Evolutionary conservation across 2,113 vertebrate genomes (phyloP).

Genomic region (Porphyrio hochstetteri): DNA sequence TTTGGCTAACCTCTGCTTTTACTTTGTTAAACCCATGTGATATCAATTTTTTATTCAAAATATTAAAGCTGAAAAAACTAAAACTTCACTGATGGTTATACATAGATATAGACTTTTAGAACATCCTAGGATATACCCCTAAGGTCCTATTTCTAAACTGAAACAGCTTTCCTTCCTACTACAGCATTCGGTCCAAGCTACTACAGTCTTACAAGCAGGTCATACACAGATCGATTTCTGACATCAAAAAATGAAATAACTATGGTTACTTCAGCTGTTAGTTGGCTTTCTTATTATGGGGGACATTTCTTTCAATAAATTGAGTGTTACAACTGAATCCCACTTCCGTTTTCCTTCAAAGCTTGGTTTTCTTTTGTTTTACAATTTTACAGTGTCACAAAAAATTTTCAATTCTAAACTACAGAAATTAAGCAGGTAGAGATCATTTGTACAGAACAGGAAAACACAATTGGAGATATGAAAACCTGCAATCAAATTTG

Average conservation of each 20-base stretch:
- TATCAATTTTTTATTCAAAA: background rate
- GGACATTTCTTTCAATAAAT: background rate
- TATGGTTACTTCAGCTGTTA: background rate
- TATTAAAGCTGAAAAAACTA: background rate
- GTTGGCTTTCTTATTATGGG: background rate
- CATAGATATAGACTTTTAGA: background rate
- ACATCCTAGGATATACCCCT: fast-evolving
- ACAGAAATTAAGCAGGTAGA: background rate
- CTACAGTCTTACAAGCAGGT: background rate
- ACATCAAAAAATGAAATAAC: background rate
- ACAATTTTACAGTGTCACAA: background rate
- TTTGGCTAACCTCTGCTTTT: background rate
- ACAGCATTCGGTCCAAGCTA: background rate
- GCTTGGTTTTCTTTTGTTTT: background rate
- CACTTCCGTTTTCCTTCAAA: background rate
- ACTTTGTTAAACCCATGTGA: background rate
- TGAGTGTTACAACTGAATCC: background rate
- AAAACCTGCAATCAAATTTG: background rate
- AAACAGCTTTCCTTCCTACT: background rate
- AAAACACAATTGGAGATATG: background rate
- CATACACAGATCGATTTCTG: background rate
- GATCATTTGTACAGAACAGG: background rate
- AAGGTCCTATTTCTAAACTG: background rate
- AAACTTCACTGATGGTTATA: background rate
- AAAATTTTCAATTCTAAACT: background rate